Evolutionary conservation across 2,888 invertebrate species (phyloP).

Genomic region (Phyllotreta cruciferae): DNA sequence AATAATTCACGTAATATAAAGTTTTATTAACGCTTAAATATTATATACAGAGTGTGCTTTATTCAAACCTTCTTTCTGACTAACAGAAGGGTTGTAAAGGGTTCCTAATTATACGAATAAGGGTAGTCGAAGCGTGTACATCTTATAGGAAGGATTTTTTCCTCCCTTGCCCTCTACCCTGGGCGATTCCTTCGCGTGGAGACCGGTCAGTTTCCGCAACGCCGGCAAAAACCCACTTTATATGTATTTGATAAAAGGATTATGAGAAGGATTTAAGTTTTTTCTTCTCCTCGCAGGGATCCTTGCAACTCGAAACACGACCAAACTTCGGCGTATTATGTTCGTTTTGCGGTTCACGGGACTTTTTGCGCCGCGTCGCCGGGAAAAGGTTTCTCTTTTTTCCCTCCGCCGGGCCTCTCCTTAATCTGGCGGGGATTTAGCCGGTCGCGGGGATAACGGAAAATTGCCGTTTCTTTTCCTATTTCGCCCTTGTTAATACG

Average conservation of each 20-base stretch:
- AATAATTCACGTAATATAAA: no score
- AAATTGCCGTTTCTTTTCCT: no score
- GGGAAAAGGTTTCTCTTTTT: constrained; percentile 18
- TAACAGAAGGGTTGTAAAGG: constrained; percentile 23
- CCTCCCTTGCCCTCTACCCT: constrained; percentile 9
- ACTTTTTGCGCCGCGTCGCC: constrained; percentile 34
- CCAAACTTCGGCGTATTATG: constrained; percentile 38
- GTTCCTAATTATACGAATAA: constrained; percentile 29
- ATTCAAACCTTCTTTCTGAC: constrained; percentile 10
- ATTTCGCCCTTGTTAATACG: no score
- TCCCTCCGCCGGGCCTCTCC: not conserved
- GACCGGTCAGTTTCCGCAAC: constrained; percentile 33
- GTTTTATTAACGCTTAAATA: no score
- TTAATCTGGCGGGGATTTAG: not conserved
- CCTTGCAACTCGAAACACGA: constrained; percentile 31
- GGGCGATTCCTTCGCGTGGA: constrained; percentile 12
- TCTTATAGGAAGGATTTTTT: constrained; percentile 28
- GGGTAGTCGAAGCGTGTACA: not conserved
- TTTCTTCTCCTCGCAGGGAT: constrained; percentile 27
- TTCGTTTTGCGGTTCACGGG: constrained; percentile 30
- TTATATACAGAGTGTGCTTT: no score
- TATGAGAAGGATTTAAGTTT: constrained; percentile 42
- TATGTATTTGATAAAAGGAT: constrained; percentile 48
- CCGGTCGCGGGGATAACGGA: no score
- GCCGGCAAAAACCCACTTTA: constrained; percentile 45